Evolutionary conservation across 2,888 invertebrate species (phyloP).

Genomic region (Sympetrum striolatum): DNA sequence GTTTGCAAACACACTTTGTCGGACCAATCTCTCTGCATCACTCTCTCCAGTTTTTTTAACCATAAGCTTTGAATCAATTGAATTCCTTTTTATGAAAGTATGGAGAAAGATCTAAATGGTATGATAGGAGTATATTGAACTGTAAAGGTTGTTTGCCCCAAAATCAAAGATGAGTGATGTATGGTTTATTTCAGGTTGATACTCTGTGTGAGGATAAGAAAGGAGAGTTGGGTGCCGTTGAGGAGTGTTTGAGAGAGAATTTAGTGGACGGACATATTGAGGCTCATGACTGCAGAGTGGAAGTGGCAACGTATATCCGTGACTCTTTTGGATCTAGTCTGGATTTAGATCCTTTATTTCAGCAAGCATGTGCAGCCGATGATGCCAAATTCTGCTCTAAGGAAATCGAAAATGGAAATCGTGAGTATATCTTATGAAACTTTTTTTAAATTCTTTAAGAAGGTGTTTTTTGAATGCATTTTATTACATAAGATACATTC

Average conservation of each 20-base stretch:
- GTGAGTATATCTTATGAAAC: constrained; percentile 68
- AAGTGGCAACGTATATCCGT: constrained; percentile 88
- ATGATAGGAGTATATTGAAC: too few relatives aligned
- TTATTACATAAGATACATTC: not conserved
- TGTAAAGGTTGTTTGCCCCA: too few relatives aligned
- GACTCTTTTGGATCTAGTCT: constrained; percentile 73
- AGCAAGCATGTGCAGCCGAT: constrained; percentile 87
- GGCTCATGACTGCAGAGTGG: constrained; percentile 77
- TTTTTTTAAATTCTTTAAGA: too few relatives aligned
- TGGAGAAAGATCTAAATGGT: too few relatives aligned
- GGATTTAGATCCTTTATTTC: constrained; percentile 93
- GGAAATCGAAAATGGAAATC: constrained; percentile 87
- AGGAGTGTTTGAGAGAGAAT: constrained; percentile 88
- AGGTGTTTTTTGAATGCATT: too few relatives aligned
- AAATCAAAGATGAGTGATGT: too few relatives aligned
- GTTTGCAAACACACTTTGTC: too few relatives aligned
- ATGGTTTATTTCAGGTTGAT: constrained; percentile 56
- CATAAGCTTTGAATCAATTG: too few relatives aligned
- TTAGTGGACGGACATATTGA: constrained; percentile 77
- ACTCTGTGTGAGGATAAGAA: constrained; percentile 63
- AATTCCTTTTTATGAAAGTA: too few relatives aligned
- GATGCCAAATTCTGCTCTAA: constrained; percentile 79
- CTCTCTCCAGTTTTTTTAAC: too few relatives aligned
- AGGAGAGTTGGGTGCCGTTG: constrained; percentile 68
- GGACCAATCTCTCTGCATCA: too few relatives aligned